Evolutionary conservation across 2,113 vertebrate species (phyloP).

Genomic region (Ariopsis seemanni): DNA sequence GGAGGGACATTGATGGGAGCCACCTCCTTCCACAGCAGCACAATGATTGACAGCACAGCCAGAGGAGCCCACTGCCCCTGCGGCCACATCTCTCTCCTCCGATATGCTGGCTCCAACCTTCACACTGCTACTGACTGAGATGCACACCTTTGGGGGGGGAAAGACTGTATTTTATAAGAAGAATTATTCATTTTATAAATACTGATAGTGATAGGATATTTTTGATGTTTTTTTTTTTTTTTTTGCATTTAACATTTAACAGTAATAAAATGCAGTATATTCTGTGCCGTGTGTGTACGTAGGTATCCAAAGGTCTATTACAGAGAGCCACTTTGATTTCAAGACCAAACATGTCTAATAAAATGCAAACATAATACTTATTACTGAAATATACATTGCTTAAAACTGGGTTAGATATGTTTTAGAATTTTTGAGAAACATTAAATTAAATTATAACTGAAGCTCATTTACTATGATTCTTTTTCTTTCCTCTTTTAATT

Average conservation of each 20-base stretch:
- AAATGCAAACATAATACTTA: background rate
- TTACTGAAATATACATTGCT: background rate
- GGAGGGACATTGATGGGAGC: constrained; percentile 84
- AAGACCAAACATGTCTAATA: background rate
- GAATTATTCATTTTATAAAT: background rate
- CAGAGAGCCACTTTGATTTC: background rate
- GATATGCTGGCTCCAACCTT: constrained; percentile 46
- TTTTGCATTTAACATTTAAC: background rate
- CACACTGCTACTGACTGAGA: constrained; percentile 51
- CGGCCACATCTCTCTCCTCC: constrained; percentile 75
- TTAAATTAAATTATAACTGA: background rate
- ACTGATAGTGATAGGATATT: background rate
- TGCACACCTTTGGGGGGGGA: constrained; percentile 37
- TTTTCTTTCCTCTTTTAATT: no score
- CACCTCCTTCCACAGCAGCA: constrained; percentile 73
- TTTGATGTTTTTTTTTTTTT: background rate
- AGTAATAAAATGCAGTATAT: background rate
- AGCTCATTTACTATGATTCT: no score
- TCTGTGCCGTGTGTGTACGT: background rate
- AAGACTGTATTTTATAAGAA: background rate
- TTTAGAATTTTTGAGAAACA: background rate
- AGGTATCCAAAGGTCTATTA: background rate
- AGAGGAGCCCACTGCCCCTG: constrained; percentile 61
- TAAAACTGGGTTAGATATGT: background rate
- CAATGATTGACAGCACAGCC: constrained; percentile 64